Percentiles rank a stretch among this genome's conserved stretches.
Conservation (phyloP, 2,888 invertebrate genomes). For the Andrena praecox region DNA sequence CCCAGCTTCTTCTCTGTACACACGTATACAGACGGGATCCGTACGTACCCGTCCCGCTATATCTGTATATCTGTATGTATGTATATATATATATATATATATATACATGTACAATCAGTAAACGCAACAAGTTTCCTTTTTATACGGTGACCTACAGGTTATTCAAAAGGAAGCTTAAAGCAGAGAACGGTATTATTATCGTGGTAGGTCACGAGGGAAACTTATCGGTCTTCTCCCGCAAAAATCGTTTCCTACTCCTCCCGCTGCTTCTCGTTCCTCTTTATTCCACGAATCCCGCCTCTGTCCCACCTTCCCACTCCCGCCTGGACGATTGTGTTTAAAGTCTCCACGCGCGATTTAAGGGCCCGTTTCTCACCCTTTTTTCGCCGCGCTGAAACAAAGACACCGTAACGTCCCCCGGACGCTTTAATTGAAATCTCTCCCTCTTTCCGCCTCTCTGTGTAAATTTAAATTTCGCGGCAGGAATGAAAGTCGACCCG, state of each 20-base stretch:
- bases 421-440: constrained; percentile 37
- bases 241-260: constrained; percentile 58
- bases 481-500: constrained; percentile 34
- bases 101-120: constrained; percentile 69
- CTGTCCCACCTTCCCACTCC: background rate
- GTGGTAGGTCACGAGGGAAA: constrained; percentile 79
- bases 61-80: background rate
- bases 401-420: constrained; percentile 25
- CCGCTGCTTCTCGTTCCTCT: background rate
- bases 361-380: constrained; percentile 52
- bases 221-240: constrained; percentile 68
- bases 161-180: constrained; percentile 76
- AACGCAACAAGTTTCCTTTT: constrained; percentile 76
- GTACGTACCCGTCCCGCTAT: background rate
- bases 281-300: background rate
- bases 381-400: constrained; percentile 34
- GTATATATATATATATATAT: constrained; percentile 39
- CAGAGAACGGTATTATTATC: constrained; percentile 80
- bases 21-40: constrained; percentile 3
- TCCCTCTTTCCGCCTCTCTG: background rate
- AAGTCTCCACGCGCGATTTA: constrained; percentile 45
- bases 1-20: constrained; percentile 11
- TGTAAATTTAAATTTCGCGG: constrained; percentile 44
- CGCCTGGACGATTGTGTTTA: constrained; percentile 50
- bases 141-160: constrained; percentile 76